Percentiles rank a stretch among this genome's conserved stretches.
phyloP scores from a whole-genome alignment of 2,888 invertebrate genomes.

The Drosophila ezoana region DNA sequence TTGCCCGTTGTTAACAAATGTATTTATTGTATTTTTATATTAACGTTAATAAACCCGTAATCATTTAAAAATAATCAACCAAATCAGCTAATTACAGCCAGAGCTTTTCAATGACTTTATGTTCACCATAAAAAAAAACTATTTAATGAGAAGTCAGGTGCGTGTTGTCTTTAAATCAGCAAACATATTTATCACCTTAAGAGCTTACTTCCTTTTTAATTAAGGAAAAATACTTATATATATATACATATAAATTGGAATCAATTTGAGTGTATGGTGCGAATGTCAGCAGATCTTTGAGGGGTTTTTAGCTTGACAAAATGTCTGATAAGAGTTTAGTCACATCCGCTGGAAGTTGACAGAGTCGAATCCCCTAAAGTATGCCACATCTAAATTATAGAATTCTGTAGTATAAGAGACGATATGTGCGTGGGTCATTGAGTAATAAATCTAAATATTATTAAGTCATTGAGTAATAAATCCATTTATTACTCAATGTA shows the following conservation, averaged over 20 bases:
- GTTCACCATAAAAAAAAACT: neutral
- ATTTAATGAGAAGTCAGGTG: neutral
- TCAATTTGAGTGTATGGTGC: too few relatives aligned
- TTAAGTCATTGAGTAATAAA: too few relatives aligned
- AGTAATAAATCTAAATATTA: too few relatives aligned
- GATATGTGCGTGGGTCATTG: too few relatives aligned
- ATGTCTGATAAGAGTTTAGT: neutral
- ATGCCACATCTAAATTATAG: neutral
- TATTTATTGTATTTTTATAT: slow-evolving; percentile 68
- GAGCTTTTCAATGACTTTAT: too few relatives aligned
- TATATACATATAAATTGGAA: neutral
- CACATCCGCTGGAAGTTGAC: neutral
- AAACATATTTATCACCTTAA: neutral
- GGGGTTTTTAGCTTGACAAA: neutral
- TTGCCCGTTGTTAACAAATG: slow-evolving; percentile 44
- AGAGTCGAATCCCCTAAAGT: slow-evolving; percentile 5
- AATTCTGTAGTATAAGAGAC: neutral
- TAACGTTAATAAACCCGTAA: slow-evolving; percentile 49
- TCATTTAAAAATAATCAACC: slow-evolving; percentile 32
- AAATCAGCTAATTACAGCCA: neutral
- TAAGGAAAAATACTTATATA: neutral
- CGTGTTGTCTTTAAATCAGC: neutral
- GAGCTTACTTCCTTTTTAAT: neutral
- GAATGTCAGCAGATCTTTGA: too few relatives aligned
- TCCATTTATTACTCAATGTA: too few relatives aligned